Percentiles rank a stretch among this genome's conserved stretches.
These are phyloP conservation scores for Chrosomus eos DNA, from an alignment of 2,797 vertebrate genomes.

Conservation along the genomic window DNA sequence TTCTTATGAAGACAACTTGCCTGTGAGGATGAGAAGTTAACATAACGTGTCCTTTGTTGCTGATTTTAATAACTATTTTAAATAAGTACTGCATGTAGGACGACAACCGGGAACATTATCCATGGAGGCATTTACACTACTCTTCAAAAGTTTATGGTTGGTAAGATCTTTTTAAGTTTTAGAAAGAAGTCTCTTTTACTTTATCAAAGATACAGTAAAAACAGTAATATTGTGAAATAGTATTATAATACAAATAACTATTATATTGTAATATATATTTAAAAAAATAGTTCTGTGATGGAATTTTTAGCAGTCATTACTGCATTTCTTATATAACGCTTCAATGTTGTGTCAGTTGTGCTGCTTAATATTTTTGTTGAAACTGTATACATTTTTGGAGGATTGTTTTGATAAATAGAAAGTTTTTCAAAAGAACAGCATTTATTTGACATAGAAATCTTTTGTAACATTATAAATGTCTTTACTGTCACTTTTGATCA, in stretches of 20 bases:
- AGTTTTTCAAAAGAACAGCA: not conserved
- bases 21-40: not conserved
- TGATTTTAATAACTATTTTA: not conserved
- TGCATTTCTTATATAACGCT: no score
- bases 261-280: not conserved
- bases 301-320: not conserved
- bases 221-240: not conserved
- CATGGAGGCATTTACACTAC: not conserved
- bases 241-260: not conserved
- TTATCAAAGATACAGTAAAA: not conserved
- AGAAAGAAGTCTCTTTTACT: not conserved
- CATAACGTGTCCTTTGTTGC: not conserved
- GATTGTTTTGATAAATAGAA: not conserved
- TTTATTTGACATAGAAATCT: not conserved
- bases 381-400: not conserved
- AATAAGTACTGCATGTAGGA: not conserved
- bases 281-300: not conserved
- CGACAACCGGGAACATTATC: not conserved
- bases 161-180: not conserved
- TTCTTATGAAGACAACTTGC: not conserved
- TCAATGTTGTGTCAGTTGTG: no score
- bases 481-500: not conserved
- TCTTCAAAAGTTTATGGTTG: not conserved
- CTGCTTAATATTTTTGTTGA: not conserved
- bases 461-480: not conserved